These are phyloP conservation scores for Hedya salicella DNA, from an alignment of 2,888 invertebrate species.

Conservation along the genomic window DNA sequence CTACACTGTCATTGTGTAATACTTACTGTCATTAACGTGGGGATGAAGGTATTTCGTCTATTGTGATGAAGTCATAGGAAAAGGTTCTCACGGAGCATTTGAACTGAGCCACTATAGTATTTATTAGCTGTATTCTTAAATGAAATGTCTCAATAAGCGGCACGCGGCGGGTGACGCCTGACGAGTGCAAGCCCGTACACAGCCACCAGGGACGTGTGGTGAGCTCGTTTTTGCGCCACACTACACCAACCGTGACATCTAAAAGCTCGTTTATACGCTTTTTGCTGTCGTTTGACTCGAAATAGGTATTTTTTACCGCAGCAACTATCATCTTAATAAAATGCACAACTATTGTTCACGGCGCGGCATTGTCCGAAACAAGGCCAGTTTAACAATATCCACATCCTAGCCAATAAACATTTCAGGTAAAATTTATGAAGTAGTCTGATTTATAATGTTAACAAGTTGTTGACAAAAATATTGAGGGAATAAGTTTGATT, in stretches of 20 bases:
- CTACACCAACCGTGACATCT: constrained; percentile 75
- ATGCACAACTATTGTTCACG: constrained; percentile 67
- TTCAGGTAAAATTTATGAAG: constrained; percentile 9
- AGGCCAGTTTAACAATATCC: constrained; percentile 63
- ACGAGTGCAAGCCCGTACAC: constrained; percentile 25
- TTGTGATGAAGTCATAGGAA: not conserved
- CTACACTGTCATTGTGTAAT: too few relatives aligned
- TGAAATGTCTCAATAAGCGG: constrained; percentile 36
- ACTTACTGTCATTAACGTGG: too few relatives aligned
- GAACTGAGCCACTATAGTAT: constrained; percentile 5
- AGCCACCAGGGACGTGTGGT: constrained; percentile 61
- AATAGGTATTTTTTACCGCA: constrained; percentile 62
- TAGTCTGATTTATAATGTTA: constrained; percentile 15
- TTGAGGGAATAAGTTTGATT: not conserved
- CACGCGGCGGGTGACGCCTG: constrained; percentile 9
- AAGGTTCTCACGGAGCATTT: not conserved
- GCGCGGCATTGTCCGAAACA: constrained; percentile 68
- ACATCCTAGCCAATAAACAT: constrained; percentile 10
- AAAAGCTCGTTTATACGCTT: constrained; percentile 81
- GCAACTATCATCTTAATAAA: constrained; percentile 68
- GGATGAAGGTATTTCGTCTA: not conserved
- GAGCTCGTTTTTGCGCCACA: constrained; percentile 71
- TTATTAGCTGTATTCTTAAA: constrained; percentile 24
- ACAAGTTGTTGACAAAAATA: not conserved
- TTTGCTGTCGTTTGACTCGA: constrained; percentile 69